Evolutionary conservation across 2,113 vertebrate species (phyloP).

Genomic region (Dicerorhinus sumatrensis): DNA sequence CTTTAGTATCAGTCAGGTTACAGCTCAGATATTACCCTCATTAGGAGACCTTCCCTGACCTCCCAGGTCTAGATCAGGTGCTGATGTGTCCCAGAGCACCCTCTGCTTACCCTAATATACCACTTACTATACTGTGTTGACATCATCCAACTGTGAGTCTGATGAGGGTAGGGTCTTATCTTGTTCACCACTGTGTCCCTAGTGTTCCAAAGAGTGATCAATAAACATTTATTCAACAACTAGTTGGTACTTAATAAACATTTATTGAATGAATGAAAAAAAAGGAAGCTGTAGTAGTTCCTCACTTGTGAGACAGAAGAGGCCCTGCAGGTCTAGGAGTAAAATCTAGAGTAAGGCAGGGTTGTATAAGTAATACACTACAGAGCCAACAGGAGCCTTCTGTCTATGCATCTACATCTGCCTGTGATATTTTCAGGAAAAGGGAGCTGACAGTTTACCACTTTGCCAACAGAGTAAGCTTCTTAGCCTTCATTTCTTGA

Average conservation of each 20-base stretch:
- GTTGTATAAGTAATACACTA: conserved; percentile 24
- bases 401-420: neutral
- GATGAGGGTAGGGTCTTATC: neutral
- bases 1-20: neutral
- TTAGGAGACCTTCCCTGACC: neutral
- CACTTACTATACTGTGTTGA: neutral
- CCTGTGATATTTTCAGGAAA: conserved; percentile 58
- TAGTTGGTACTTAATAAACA: conserved; percentile 27
- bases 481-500: conserved; percentile 58
- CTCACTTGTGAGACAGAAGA: conserved; percentile 43
- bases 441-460: conserved; percentile 48
- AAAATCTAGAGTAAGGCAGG: conserved; percentile 39
- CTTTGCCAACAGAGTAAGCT: conserved; percentile 48
- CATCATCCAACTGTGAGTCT: conserved; percentile 20
- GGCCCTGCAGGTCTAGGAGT: neutral
- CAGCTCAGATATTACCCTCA: neutral
- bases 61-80: neutral
- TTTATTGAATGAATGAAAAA: conserved; percentile 8
- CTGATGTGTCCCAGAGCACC: neutral
- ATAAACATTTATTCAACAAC: conserved; percentile 26
- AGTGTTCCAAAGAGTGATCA: neutral
- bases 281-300: neutral
- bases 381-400: neutral
- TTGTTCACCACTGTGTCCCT: neutral
- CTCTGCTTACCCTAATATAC: neutral